Evolutionary conservation across 2,797 vertebrate genomes (phyloP).

Genomic region (Philypnodon macrostomus): DNA sequence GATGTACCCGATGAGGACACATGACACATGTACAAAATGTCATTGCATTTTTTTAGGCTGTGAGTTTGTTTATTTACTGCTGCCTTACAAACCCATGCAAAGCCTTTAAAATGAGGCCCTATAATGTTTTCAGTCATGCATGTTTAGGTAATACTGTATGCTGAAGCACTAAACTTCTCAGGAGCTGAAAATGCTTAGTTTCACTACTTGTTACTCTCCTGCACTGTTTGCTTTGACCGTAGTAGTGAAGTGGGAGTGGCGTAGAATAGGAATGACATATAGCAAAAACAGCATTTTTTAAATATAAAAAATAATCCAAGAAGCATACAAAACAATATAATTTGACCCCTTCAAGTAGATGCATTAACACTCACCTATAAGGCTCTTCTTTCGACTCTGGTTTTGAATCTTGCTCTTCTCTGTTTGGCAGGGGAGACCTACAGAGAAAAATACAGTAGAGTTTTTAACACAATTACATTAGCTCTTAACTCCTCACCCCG

Average conservation of each 20-base stretch:
- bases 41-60: conserved; percentile 25
- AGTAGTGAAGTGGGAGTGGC: too few relatives aligned
- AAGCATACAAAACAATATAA: too few relatives aligned
- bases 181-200: too few relatives aligned
- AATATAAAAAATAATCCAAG: too few relatives aligned
- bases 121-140: too few relatives aligned
- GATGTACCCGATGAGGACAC: conserved; percentile 27
- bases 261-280: too few relatives aligned
- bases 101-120: conserved; percentile 10
- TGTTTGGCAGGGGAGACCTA: conserved; percentile 93
- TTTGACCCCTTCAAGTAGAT: too few relatives aligned
- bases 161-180: too few relatives aligned
- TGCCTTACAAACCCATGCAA: not conserved
- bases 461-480: conserved; percentile 9
- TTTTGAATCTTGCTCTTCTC: conserved; percentile 94
- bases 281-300: too few relatives aligned
- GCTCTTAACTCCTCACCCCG: conserved; percentile 3
- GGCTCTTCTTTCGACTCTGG: conserved; percentile 87
- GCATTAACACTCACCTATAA: conserved; percentile 85
- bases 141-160: too few relatives aligned
- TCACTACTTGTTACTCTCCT: too few relatives aligned
- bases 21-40: conserved; percentile 36
- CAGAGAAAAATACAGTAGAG: conserved; percentile 55
- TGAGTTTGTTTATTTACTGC: conserved; percentile 15
- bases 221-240: too few relatives aligned